Percentiles rank a stretch among this genome's conserved stretches.
Evolutionary conservation across 2,888 invertebrate genomes (phyloP).

Genomic region (Nomada ruficornis): DNA sequence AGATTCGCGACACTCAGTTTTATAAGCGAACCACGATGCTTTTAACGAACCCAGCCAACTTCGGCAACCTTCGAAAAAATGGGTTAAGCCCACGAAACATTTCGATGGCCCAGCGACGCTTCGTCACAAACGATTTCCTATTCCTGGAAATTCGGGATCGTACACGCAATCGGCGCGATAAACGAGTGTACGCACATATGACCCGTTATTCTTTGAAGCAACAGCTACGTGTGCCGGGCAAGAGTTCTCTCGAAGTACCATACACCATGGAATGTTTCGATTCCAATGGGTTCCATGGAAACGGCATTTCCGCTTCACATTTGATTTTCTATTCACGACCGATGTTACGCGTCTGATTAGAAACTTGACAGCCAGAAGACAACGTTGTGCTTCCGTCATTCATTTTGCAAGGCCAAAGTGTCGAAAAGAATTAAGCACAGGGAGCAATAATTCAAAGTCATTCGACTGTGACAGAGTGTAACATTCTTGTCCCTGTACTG

Average conservation of each 20-base stretch:
- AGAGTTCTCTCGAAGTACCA: conserved; percentile 67
- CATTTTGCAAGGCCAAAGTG: conserved; percentile 16
- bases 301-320: conserved; percentile 79
- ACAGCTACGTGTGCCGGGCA: conserved; percentile 69
- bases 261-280: conserved; percentile 66
- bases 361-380: conserved; percentile 57
- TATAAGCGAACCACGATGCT: too few species aligned
- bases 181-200: conserved; percentile 49
- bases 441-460: background rate
- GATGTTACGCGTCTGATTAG: conserved; percentile 74
- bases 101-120: background rate
- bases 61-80: too few species aligned
- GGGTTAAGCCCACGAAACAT: background rate
- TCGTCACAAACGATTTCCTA: conserved; percentile 46
- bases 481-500: background rate
- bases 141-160: conserved; percentile 41
- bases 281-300: conserved; percentile 75
- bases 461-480: conserved; percentile 1
- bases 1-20: too few species aligned
- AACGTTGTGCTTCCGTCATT: conserved; percentile 13
- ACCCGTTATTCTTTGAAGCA: conserved; percentile 73
- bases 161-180: conserved; percentile 59
- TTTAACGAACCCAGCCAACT: too few species aligned
- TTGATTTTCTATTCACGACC: conserved; percentile 69
- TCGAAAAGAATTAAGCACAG: conserved; percentile 26